These are phyloP conservation scores for Centropristis striata DNA, from an alignment of 2,113 vertebrate genomes.

Conservation along the genomic window DNA sequence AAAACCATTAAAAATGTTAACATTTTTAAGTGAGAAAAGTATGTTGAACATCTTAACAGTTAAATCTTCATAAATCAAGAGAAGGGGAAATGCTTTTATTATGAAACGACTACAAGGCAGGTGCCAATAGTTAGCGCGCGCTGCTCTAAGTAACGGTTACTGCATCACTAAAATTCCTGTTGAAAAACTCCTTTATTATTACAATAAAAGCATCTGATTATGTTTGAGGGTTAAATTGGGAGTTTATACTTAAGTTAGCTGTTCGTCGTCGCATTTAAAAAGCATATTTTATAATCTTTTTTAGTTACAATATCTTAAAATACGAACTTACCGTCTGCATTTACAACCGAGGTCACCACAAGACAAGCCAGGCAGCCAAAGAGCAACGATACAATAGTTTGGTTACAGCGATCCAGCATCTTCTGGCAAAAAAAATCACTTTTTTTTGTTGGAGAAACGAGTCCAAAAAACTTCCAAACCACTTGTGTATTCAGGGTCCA, in stretches of 20 bases:
- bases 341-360: conserved; percentile 75
- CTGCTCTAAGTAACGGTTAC: background rate
- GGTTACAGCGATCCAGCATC: conserved; percentile 75
- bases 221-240: background rate
- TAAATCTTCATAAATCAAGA: too few relatives aligned
- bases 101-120: background rate
- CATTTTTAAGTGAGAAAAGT: too few relatives aligned
- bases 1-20: too few relatives aligned
- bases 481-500: conserved; percentile 24
- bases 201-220: background rate
- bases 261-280: background rate
- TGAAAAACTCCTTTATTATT: background rate
- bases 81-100: background rate
- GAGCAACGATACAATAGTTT: conserved; percentile 69
- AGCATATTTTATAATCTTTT: background rate
- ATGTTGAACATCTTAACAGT: too few relatives aligned
- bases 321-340: conserved; percentile 87
- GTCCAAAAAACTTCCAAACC: conserved; percentile 51
- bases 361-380: conserved; percentile 83
- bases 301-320: background rate
- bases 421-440: conserved; percentile 34
- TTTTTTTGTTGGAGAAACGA: conserved; percentile 38
- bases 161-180: background rate
- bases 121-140: background rate
- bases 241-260: too few relatives aligned